Evolutionary conservation across 2,797 vertebrate genomes (phyloP).

Genomic region (Poeciliopsis turneri): DNA sequence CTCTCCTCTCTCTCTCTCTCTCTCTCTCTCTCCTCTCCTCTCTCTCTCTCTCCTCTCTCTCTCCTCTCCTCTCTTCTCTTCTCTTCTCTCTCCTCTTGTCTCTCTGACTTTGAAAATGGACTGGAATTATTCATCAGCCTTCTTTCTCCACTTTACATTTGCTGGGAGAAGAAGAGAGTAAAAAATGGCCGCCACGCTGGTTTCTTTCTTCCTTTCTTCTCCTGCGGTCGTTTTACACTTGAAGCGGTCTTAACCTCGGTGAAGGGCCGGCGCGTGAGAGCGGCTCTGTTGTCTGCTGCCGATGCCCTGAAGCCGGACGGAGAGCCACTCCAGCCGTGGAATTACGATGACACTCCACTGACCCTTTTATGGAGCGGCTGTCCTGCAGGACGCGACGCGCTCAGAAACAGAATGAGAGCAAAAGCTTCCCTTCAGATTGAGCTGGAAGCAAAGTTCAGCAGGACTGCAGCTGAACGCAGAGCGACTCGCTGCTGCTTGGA

Average conservation of each 20-base stretch:
- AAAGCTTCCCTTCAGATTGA: not conserved
- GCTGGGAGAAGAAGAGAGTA: slow-evolving; percentile 39
- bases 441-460: not conserved
- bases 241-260: slow-evolving; percentile 64
- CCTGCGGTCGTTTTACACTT: slow-evolving; percentile 61
- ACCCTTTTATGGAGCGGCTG: not conserved
- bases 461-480: not conserved
- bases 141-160: slow-evolving; percentile 57
- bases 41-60: slow-evolving; percentile 45
- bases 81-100: slow-evolving; percentile 51
- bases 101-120: slow-evolving; percentile 67
- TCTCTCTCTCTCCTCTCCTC: slow-evolving; percentile 20
- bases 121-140: slow-evolving; percentile 73
- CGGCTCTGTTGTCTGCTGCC: slow-evolving; percentile 32
- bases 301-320: slow-evolving; percentile 28
- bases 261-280: slow-evolving; percentile 18
- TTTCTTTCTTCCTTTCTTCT: slow-evolving; percentile 50
- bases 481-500: not conserved
- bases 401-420: not conserved
- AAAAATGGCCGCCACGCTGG: slow-evolving; percentile 3
- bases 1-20: slow-evolving; percentile 38
- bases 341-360: slow-evolving; percentile 17
- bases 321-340: slow-evolving; percentile 11
- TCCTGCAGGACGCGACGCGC: slow-evolving; percentile 5
- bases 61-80: slow-evolving; percentile 38